Evolutionary conservation across 1,140 invertebrate species (phyloP), one percentile per base, ranked within the genome.

Genomic region (Heliconius hermathena): DNA sequence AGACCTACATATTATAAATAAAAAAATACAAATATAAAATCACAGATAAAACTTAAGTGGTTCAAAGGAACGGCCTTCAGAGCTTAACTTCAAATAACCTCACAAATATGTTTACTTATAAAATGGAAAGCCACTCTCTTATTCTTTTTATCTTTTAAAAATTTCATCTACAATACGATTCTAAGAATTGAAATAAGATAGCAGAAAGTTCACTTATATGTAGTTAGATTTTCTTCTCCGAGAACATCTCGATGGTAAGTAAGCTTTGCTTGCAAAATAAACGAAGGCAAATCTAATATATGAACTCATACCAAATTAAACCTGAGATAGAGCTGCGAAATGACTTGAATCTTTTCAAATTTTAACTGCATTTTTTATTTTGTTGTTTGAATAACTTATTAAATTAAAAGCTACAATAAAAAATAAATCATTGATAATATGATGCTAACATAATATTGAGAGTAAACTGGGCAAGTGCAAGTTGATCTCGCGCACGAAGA

Each of bases 221-320:
- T 57, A 60, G 52, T 78, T 66, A 66, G 20, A 20, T 73, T 78
- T 73, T 73, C 70, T 71, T 41, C 71, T 74, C 36, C 33, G 22
- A 73, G 26, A 72, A 13, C 22, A 70, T 74, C 26, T 41, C 54
- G 29, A 79, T 74, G 26, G 73, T 74, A 71, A 74, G 77, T 71
- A 71, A 73, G 72, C 52, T 60, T 74, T 74, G 66, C n/a, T 79
- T 79, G 16, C 49, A 26, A 79, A 79, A 78, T 60, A 74, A 78
- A 78, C 72, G 71, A 66, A 78, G 18, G 57, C 41, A 79, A 79
- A 79, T 73, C 70, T 54, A 79, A 79, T 79, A 74, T 74, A 71
- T 46, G 41, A 73, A 70, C 77, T 74, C 77, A 73, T 60, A 74
- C 77, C 41, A 36, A 73, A 46, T 54, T 57, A 57, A n/a, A 70